phyloP scores from a whole-genome alignment of 2,888 invertebrate species.

The Meghimatium bilineatum region DNA sequence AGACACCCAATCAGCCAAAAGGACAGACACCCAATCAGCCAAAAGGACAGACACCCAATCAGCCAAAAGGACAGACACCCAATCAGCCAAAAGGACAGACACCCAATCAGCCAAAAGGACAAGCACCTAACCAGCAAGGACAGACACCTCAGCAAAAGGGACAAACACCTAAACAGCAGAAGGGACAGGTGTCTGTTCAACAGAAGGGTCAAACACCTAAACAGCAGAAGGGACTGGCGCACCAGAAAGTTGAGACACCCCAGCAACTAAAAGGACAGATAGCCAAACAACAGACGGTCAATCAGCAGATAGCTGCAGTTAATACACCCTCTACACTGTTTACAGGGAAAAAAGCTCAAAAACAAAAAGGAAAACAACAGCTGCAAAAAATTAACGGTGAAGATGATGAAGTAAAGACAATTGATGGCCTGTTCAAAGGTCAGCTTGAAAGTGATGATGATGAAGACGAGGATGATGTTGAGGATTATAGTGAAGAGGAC shows the following conservation, averaged over 20 bases:
- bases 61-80: conserved; percentile 17
- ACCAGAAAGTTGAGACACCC: conserved; percentile 1
- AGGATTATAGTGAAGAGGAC: neutral
- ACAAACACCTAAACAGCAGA: conserved; percentile 3
- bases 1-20: conserved; percentile 16
- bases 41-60: conserved; percentile 8
- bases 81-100: conserved; percentile 10
- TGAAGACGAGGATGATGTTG: neutral
- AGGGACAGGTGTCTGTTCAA: conserved; percentile 5
- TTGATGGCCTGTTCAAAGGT: conserved; percentile 7
- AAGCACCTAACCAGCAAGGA: conserved; percentile 4
- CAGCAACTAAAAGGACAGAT: conserved; percentile 8
- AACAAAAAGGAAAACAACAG: neutral
- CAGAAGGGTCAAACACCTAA: neutral
- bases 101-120: neutral
- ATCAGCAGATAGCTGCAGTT: neutral
- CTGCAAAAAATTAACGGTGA: neutral
- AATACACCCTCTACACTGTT: conserved; percentile 3
- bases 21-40: conserved; percentile 3
- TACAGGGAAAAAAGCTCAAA: neutral
- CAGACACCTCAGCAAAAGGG: conserved; percentile 15
- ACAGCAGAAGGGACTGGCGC: neutral
- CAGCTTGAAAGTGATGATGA: conserved; percentile 3
- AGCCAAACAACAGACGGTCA: neutral
- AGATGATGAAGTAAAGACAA: neutral